Base-by-base conservation (phyloP, 2,113 vertebrate genomes). In the Aphelocoma coerulescens region DNA sequence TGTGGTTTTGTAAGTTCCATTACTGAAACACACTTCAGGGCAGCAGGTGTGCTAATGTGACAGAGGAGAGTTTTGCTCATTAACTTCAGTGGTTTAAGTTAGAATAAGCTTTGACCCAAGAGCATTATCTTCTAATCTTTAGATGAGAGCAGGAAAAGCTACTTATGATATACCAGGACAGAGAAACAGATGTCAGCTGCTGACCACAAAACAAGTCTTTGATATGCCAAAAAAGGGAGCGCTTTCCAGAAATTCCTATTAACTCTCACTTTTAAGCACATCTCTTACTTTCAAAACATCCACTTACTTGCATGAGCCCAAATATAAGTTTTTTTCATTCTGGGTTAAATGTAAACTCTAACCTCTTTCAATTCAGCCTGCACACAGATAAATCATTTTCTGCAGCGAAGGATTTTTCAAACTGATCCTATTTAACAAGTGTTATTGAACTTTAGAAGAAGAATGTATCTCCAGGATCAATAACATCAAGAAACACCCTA, bases 61-160 rank as follows among this genome's bases (percentile, higher is more conserved):
- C n/a, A 84, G 41, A 92, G 58, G 68, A 88, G 75, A 87, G 7
- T 85, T 89, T 81, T 73, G 51, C 77, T 91, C 80, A 87, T 91
- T 94, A 91, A 78, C 43, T 94, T 85, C 81, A 87, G 67, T 55
- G 32, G 57, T 67, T 93, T 75, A 84, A 91, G 51, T 80, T 22
- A 84, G 68, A 59, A 58, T 73, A 93, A 92, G 59, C 86, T 85
- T 69, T 92, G 79, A 63, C 79, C 75, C 54, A 51, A 61, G 41
- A 75, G 85, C 58, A 83, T 91, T 88, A 90, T 76, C 79, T 91
- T 90, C 85, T 90, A 88, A 88, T 91, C 75, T 90, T 86, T 63
- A 85, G 55, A 74, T 54, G 59, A 93, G 93, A 81, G 79, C 43
- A 88, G 88, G 67, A 95, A 84, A 92, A 97, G 82, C 68, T 93